These are phyloP conservation scores for Sphenopsis melanotis DNA, from an alignment of 2,797 vertebrate genomes.

Conservation along the genomic window DNA sequence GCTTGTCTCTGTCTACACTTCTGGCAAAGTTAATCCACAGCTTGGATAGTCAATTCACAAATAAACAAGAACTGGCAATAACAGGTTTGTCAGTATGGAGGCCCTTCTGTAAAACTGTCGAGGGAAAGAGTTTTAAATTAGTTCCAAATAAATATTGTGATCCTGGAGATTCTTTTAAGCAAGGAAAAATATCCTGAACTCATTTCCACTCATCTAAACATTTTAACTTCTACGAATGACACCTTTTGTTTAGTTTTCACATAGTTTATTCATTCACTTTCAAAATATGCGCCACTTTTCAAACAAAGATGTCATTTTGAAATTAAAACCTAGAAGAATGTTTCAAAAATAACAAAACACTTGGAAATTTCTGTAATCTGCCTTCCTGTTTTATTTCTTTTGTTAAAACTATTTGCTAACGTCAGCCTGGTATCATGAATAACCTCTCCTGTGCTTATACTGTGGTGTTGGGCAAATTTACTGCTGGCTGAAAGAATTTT, in stretches of 20 bases:
- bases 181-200: neutral
- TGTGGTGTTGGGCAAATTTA: neutral
- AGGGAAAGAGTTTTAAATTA: neutral
- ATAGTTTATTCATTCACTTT: neutral
- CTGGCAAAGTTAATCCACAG: neutral
- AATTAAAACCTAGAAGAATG: neutral
- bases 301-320: neutral
- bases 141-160: neutral
- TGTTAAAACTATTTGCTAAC: neutral
- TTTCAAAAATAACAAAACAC: neutral
- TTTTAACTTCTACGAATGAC: neutral
- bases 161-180: neutral
- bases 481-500: neutral
- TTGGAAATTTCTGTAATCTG: neutral
- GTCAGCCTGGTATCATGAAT: neutral
- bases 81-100: neutral
- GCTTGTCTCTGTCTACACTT: neutral
- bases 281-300: neutral
- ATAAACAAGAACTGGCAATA: neutral
- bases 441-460: neutral
- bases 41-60: neutral
- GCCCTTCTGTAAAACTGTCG: neutral
- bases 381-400: neutral
- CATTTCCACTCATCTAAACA: neutral
- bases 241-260: conserved; percentile 8